Conservation (phyloP, 2,113 vertebrate species). For the Felis catus region DNA sequence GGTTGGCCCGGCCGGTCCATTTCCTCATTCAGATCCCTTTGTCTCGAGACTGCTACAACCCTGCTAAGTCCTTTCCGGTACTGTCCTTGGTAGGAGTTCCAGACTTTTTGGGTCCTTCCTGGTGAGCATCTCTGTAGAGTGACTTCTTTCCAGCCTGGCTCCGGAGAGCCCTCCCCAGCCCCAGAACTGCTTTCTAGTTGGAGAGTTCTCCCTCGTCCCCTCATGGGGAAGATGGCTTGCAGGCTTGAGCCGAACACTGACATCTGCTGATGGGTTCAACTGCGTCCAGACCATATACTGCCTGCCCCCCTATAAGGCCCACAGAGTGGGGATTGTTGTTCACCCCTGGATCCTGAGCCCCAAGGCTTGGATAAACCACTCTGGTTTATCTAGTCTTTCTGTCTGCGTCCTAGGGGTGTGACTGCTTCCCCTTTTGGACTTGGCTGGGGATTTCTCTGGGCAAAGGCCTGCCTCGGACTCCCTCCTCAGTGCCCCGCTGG, state of each 20-base stretch:
- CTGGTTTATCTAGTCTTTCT: neutral
- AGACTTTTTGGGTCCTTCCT: neutral
- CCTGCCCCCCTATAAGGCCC: neutral
- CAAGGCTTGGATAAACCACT: neutral
- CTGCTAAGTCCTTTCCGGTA: neutral
- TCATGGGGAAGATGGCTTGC: neutral
- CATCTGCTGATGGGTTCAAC: neutral
- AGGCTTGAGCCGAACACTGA: neutral
- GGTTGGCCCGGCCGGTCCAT: neutral
- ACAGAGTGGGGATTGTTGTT: neutral
- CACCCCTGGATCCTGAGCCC: neutral
- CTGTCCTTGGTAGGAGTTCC: neutral
- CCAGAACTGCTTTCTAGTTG: neutral
- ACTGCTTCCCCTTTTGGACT: neutral
- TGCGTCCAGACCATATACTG: accelerated
- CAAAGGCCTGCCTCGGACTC: neutral
- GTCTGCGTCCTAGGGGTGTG: neutral
- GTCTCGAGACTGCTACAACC: neutral
- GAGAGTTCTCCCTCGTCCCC: neutral
- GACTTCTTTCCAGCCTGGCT: neutral
- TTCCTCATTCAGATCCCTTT: neutral
- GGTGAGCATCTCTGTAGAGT: neutral
- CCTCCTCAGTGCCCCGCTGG: neutral
- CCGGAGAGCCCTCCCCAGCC: neutral
- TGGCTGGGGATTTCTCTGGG: neutral